phyloP scores from a whole-genome alignment of 2,797 vertebrate species.

The Chelidonichthys spinosus region DNA sequence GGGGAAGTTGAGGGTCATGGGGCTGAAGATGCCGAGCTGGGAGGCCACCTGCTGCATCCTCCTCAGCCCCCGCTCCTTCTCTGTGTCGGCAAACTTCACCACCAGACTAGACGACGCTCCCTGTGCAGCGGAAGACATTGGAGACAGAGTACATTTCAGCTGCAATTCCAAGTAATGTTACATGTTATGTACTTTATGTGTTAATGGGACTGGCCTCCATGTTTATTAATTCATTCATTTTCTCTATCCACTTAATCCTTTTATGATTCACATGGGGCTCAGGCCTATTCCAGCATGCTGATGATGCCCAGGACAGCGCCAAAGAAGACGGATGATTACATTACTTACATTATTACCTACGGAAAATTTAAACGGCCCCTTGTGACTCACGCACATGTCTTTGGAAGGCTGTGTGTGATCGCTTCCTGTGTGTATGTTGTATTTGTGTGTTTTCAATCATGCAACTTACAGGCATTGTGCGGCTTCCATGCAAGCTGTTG shows the following conservation, averaged over 20 bases:
- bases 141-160: slow-evolving; percentile 19
- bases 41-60: slow-evolving; percentile 96
- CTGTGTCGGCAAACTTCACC: slow-evolving; percentile 96
- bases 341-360: slow-evolving; percentile 28
- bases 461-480: slow-evolving; percentile 89
- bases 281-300: slow-evolving; percentile 7
- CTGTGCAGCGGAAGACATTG: slow-evolving; percentile 67
- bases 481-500: slow-evolving; percentile 92
- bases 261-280: slow-evolving; percentile 28
- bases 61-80: slow-evolving; percentile 93
- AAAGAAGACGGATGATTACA: slow-evolving; percentile 31
- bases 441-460: slow-evolving; percentile 1
- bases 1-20: slow-evolving; percentile 93
- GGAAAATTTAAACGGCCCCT: slow-evolving; percentile 30
- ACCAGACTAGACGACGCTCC: slow-evolving; percentile 95
- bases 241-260: slow-evolving; percentile 46
- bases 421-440: background rate
- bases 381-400: slow-evolving; percentile 11
- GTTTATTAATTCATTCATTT: slow-evolving; percentile 51
- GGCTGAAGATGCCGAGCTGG: slow-evolving; percentile 94
- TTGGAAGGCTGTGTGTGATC: slow-evolving; percentile 1
- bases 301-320: slow-evolving; percentile 8
- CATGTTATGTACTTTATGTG: slow-evolving; percentile 14
- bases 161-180: slow-evolving; percentile 22
- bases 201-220: slow-evolving; percentile 23